Evolutionary conservation across 1,140 invertebrate species (phyloP), one percentile per base, ranked within the genome.

Genomic region (Trichonephila clavata): DNA sequence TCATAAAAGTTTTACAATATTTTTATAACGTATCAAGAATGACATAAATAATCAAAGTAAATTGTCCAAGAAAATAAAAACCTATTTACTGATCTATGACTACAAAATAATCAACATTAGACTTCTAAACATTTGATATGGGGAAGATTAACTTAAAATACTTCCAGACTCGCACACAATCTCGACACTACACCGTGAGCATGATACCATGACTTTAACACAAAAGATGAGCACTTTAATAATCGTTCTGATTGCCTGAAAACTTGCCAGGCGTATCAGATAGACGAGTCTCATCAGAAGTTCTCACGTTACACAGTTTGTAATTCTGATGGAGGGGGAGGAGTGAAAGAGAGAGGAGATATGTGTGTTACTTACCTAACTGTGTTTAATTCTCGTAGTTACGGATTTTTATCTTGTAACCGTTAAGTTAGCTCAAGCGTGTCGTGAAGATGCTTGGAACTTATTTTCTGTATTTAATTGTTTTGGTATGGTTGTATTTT

Each of bases 141-240:
- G 50, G 50, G n/a, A 10, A 50, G 50, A 50, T 50, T 10, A 50
- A 50, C 8, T 7, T 39, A 50, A 50, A 50, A 50, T 13, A 50
- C 50, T 50, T 50, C 50, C 10, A n/a, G n/a, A n/a, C n/a, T n/a
- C n/a, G n/a, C n/a, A n/a, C n/a, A n/a, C n/a, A n/a, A n/a, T n/a
- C 3, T 2, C 43, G 2, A 7, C 3, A 8, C 10, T 50, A 50
- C 50, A 50, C 50, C 10, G 50, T 10, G 50, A 39, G 50, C 50
- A 50, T 50, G 50, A 50, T 50, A 50, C 50, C 50, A 13, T 50
- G 50, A 50, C 50, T 50, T 50, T 8, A n/a, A 27, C 16, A 14
- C 43, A 83, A 57, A 57, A 57, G 81, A 84, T n/a, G 7, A n/a
- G 81, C n/a, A 21, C 59, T 84, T 84, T 84, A 84, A 84, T 84